Percentiles rank a stretch among this genome's conserved stretches.
Conservation (phyloP, 2,113 vertebrate species). For the Laterallus jamaicensis region DNA sequence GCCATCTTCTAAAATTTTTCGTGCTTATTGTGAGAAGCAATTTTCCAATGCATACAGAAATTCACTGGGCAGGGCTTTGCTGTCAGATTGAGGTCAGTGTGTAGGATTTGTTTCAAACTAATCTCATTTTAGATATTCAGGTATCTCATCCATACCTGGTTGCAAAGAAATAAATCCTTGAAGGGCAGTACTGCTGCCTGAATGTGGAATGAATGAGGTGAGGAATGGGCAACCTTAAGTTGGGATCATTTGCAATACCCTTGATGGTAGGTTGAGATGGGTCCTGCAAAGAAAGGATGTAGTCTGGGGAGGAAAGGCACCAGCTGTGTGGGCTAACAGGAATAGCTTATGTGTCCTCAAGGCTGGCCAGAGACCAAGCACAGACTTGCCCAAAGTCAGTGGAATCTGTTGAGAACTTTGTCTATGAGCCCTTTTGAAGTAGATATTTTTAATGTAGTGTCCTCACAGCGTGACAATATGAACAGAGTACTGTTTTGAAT, state of each 20-base stretch:
- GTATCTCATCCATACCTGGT: not conserved
- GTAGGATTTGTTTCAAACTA: not conserved
- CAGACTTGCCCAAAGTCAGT: not conserved
- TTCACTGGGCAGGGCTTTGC: not conserved
- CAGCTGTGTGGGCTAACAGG: too few relatives aligned
- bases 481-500: not conserved
- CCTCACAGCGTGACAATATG: not conserved
- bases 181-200: not conserved
- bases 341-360: fast-evolving
- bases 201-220: not conserved
- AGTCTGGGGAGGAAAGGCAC: not conserved
- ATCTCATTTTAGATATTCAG: not conserved
- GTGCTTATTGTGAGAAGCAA: not conserved
- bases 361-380: not conserved
- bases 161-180: not conserved
- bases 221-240: not conserved
- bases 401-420: not conserved
- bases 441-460: not conserved
- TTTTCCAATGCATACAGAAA: not conserved
- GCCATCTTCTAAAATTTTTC: not conserved
- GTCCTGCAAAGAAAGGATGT: not conserved
- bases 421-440: not conserved
- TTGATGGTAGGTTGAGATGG: not conserved
- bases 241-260: not conserved
- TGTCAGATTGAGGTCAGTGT: not conserved